Conservation (phyloP, 2,888 invertebrate genomes). For the Hypolimnas misippus region DNA sequence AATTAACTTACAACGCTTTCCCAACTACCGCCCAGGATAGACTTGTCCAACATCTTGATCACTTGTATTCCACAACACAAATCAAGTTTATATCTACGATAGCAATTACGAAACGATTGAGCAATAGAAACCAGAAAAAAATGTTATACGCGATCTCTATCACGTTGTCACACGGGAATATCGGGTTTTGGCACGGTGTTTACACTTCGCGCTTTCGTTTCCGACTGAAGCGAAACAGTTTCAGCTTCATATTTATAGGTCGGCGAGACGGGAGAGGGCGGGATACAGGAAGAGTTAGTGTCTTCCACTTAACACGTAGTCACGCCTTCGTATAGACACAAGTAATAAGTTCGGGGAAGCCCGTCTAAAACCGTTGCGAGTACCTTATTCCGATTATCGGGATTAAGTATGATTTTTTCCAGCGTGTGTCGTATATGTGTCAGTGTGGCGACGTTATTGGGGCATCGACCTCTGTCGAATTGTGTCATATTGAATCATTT, state of each 20-base stretch:
- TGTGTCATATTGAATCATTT: conserved; percentile 45
- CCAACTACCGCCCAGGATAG: conserved; percentile 77
- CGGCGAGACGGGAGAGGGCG: conserved; percentile 66
- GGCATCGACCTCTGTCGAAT: conserved; percentile 38
- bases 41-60: conserved; percentile 76
- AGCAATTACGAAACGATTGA: conserved; percentile 51
- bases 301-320: conserved; percentile 74
- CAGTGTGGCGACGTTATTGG: conserved; percentile 32
- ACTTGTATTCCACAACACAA: conserved; percentile 42
- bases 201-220: conserved; percentile 70
- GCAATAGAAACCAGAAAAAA: too few relatives aligned
- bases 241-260: conserved; percentile 78
- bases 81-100: conserved; percentile 43
- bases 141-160: conserved; percentile 56
- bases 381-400: conserved; percentile 21
- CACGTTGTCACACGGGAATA: conserved; percentile 69
- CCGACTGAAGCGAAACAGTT: conserved; percentile 73
- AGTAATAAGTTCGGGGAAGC: conserved; percentile 76
- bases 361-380: conserved; percentile 57
- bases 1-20: conserved; percentile 82
- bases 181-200: conserved; percentile 70
- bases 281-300: conserved; percentile 69
- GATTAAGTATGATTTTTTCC: neutral
- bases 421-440: conserved; percentile 18
- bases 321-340: conserved; percentile 62